Conservation (phyloP, 1,140 invertebrate genomes). For the Rhopalosiphum maidis region DNA sequence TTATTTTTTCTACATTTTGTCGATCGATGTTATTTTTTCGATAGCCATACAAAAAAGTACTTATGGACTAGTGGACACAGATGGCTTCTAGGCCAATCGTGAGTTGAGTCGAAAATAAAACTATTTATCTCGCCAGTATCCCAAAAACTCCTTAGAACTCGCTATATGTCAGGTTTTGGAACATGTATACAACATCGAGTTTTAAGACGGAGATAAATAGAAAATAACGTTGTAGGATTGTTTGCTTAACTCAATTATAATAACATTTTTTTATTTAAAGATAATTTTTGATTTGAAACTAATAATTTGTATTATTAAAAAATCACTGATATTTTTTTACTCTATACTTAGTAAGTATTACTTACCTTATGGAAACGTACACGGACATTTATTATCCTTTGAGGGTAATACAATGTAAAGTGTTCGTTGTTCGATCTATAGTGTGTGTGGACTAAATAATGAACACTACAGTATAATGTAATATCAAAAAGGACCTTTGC, state of each 20-base stretch:
- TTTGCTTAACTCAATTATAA: not conserved
- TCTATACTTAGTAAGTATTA: too few species aligned
- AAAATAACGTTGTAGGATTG: not conserved
- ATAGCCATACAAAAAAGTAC: not conserved
- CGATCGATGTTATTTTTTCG: not conserved
- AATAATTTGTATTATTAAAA: not conserved
- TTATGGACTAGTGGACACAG: too few species aligned
- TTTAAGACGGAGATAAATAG: too few species aligned
- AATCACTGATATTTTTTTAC: not conserved
- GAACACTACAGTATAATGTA: not conserved
- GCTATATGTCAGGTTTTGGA: not conserved
- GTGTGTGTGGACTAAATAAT: not conserved
- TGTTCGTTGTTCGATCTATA: not conserved
- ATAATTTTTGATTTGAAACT: not conserved
- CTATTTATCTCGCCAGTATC: not conserved
- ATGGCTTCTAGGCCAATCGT: not conserved
- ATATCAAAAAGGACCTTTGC: not conserved
- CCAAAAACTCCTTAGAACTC: not conserved
- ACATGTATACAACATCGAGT: not conserved
- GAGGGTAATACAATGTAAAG: not conserved
- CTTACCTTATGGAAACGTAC: not conserved
- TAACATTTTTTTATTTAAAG: not conserved
- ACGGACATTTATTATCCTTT: not conserved
- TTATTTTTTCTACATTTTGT: too few species aligned
- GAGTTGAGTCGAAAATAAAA: not conserved